Evolutionary conservation across 2,797 vertebrate genomes (phyloP).

Genomic region (Nasua narica): DNA sequence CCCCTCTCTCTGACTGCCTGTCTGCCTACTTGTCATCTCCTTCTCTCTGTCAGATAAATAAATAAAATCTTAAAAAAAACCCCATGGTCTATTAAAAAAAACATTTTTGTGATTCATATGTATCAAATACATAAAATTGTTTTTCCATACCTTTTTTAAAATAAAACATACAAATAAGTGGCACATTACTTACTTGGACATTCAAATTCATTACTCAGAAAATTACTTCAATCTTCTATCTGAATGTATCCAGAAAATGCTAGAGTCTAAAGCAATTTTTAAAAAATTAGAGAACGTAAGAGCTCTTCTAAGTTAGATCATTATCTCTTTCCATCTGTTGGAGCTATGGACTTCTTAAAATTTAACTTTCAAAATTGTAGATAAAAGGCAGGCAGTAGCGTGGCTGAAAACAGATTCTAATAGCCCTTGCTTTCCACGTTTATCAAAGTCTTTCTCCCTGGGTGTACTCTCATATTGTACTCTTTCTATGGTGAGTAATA

Average conservation of each 20-base stretch:
- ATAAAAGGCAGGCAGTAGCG: background rate
- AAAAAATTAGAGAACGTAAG: background rate
- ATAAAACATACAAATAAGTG: background rate
- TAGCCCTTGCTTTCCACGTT: background rate
- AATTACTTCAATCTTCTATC: background rate
- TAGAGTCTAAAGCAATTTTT: slow-evolving; percentile 13
- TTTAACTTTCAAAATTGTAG: background rate
- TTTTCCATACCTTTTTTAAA: background rate
- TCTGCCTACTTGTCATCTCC: too few relatives aligned
- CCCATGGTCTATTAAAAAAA: too few relatives aligned
- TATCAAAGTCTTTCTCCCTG: background rate
- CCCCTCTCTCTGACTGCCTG: too few relatives aligned
- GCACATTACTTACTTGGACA: background rate
- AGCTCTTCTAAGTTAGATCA: background rate
- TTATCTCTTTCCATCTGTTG: background rate
- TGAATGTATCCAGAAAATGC: background rate
- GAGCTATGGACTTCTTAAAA: background rate
- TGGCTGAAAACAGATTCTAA: background rate
- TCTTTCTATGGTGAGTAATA: background rate
- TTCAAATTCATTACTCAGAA: background rate
- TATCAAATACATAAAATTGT: background rate
- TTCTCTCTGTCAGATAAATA: too few relatives aligned
- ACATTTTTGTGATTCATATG: background rate
- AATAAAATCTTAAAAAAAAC: too few relatives aligned
- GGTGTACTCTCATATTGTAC: background rate